Evolutionary conservation across 2,797 vertebrate species (phyloP).

Genomic region (Trematomus bernacchii): DNA sequence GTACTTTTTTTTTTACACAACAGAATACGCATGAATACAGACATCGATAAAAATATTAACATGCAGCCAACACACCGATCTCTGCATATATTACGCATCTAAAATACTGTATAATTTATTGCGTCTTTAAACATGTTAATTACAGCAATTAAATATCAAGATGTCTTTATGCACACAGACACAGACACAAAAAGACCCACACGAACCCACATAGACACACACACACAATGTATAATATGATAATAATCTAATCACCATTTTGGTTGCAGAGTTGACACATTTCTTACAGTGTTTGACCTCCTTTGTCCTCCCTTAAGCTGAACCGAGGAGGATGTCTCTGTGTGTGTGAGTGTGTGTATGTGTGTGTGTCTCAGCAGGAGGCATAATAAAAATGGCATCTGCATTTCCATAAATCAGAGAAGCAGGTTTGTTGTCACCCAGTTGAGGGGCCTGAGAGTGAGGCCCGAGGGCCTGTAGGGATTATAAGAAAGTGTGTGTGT

Average conservation of each 20-base stretch:
- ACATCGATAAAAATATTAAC: slow-evolving; percentile 9
- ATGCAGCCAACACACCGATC: slow-evolving; percentile 18
- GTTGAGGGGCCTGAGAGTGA: slow-evolving; percentile 72
- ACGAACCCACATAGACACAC: slow-evolving; percentile 19
- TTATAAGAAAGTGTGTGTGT: slow-evolving; percentile 55
- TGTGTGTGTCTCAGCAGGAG: slow-evolving; percentile 33
- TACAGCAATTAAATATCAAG: slow-evolving; percentile 44
- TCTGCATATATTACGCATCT: slow-evolving; percentile 22
- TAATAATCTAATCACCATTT: slow-evolving; percentile 47
- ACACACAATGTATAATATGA: slow-evolving; percentile 20
- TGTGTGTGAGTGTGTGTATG: slow-evolving; percentile 4
- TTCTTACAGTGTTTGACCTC: slow-evolving; percentile 64
- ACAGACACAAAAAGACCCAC: slow-evolving; percentile 24
- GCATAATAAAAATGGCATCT: slow-evolving; percentile 70
- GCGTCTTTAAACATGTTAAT: slow-evolving; percentile 35
- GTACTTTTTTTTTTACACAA: not conserved
- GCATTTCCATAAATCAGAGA: slow-evolving; percentile 81
- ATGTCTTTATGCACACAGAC: slow-evolving; percentile 18
- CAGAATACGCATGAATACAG: slow-evolving; percentile 1
- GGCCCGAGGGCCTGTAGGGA: slow-evolving; percentile 73
- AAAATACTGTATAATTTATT: slow-evolving; percentile 40
- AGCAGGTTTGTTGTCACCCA: slow-evolving; percentile 76
- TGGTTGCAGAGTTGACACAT: slow-evolving; percentile 55
- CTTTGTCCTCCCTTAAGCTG: slow-evolving; percentile 56
- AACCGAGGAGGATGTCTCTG: not conserved